Evolutionary conservation across 2,113 vertebrate species (phyloP).

Genomic region (Corydoras maculifer): DNA sequence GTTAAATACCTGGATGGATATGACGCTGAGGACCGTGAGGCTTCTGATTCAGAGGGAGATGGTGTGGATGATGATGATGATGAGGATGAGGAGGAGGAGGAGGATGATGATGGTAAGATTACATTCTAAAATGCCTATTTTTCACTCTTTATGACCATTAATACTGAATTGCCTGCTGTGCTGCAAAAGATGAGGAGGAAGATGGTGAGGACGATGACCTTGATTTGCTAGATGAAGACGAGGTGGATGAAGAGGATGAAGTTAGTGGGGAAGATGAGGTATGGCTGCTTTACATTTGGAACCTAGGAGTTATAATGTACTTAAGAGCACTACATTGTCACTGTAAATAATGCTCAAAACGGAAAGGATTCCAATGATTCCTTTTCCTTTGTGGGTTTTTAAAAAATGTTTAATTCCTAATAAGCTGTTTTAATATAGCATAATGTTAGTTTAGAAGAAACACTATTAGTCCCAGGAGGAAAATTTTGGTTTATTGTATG

Average conservation of each 20-base stretch:
- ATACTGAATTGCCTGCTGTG: not conserved
- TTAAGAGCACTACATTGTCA: too few species aligned
- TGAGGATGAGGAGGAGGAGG: slow-evolving; percentile 79
- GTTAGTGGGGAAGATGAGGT: slow-evolving; percentile 80
- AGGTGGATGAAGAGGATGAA: slow-evolving; percentile 83
- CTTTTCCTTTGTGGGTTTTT: too few species aligned
- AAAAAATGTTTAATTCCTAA: too few species aligned
- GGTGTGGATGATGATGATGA: slow-evolving; percentile 78
- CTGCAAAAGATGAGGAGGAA: slow-evolving; percentile 73
- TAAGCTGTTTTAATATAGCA: too few species aligned
- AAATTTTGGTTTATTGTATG: too few species aligned
- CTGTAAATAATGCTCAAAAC: too few species aligned
- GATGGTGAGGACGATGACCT: slow-evolving; percentile 79
- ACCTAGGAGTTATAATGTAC: not conserved
- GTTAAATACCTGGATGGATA: slow-evolving; percentile 88
- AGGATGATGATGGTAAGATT: not conserved
- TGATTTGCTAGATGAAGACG: slow-evolving; percentile 65
- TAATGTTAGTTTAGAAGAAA: too few species aligned
- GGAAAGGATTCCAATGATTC: too few species aligned
- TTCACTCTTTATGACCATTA: not conserved
- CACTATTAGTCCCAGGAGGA: too few species aligned
- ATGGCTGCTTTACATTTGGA: not conserved
- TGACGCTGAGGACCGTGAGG: slow-evolving; percentile 78
- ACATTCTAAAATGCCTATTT: too few species aligned
- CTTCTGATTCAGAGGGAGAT: slow-evolving; percentile 83